Conservation (phyloP, 2,888 invertebrate species). For the Cheilosia grossa region DNA sequence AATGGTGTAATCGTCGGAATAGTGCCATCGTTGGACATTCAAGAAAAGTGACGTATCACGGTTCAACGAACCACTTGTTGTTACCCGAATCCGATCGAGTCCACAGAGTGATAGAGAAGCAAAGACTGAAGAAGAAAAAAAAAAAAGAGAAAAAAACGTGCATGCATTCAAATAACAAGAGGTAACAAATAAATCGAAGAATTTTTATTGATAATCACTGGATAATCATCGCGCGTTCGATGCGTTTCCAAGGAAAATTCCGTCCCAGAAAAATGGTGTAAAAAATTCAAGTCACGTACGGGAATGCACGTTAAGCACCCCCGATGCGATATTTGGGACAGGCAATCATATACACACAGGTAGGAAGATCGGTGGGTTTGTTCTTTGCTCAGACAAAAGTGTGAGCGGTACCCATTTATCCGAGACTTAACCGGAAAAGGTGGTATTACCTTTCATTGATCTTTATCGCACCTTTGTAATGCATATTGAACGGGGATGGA, state of each 20-base stretch:
- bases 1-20: constrained; percentile 69
- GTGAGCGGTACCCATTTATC: constrained; percentile 69
- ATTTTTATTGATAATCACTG: constrained; percentile 73
- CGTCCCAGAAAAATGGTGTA: constrained; percentile 60
- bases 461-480: constrained; percentile 72
- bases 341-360: constrained; percentile 43
- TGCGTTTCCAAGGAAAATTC: constrained; percentile 69
- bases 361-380: constrained; percentile 49
- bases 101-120: constrained; percentile 13
- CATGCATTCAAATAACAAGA: constrained; percentile 66
- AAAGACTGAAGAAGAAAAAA: background rate
- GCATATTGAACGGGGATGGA: constrained; percentile 71
- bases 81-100: constrained; percentile 61
- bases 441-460: constrained; percentile 74
- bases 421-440: constrained; percentile 70
- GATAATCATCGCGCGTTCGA: constrained; percentile 60
- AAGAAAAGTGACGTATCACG: constrained; percentile 60
- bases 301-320: constrained; percentile 70
- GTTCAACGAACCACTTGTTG: constrained; percentile 75
- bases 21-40: constrained; percentile 66
- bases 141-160: constrained; percentile 22
- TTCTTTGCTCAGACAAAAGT: constrained; percentile 43
- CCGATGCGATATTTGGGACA: constrained; percentile 67
- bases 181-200: constrained; percentile 69
- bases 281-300: constrained; percentile 73